Base-by-base conservation (phyloP, 1,140 invertebrate species). In the Dermatophagoides farinae region DNA sequence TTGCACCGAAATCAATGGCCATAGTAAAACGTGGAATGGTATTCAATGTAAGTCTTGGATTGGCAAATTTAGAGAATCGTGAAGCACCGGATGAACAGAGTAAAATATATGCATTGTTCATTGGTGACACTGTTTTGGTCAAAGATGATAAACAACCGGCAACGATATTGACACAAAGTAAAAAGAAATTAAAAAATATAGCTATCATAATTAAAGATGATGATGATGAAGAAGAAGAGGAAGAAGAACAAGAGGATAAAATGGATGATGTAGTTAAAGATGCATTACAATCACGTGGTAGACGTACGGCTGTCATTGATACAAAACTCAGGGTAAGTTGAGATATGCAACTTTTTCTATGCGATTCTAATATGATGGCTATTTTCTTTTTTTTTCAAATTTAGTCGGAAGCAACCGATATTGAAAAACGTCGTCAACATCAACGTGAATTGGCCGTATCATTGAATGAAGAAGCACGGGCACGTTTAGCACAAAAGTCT, bases 341-440 rank as follows among this genome's bases (percentile, higher is more conserved):
- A 40, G 60, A 47, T 52, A 40, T n/a, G n/a, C n/a, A n/a, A n/a
- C n/a, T n/a, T 37, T 57, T 39, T 14, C 6, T 44, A 25, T 39
- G 1, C 52, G 16, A 1, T 53, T 22, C 39, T 55, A 38, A 39
- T 64, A 46, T 59, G 12, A 54, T 59, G 37, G 39, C 53, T 23
- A 53, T 55, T 57, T 59, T 6, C 25, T 50, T 31, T 58, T 47
- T 47, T 25, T 55, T 44, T n/a, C n/a, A n/a, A n/a, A n/a, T 61
- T 31, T 49, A 57, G 77, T 76, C 87, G 54, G 96, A 99, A 71
- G 84, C 88, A 66, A 92, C 89, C 23, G 84, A 89, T 0, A 96
- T 99, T 74, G 93, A 97, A 66, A 97, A 97, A 72, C 77, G 96
- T 20, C 91, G 93, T 68, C 81, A 90, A 68, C 90, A 97, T 78